phyloP scores from a whole-genome alignment of 2,113 vertebrate genomes.

The Cyprinodon variegatus region DNA sequence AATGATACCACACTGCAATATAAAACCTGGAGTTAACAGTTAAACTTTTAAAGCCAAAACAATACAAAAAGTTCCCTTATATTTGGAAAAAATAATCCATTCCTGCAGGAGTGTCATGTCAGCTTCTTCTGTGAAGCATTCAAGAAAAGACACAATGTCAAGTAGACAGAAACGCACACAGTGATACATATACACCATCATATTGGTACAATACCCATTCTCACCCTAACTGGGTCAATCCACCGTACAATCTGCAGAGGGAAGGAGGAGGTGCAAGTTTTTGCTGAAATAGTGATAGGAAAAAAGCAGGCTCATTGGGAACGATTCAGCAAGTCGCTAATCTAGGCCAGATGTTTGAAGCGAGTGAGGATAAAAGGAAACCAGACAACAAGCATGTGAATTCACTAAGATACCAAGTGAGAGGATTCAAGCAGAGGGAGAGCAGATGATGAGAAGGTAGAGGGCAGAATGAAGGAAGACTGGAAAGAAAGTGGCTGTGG shows the following conservation, averaged over 20 bases:
- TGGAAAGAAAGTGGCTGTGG: slow-evolving; percentile 51
- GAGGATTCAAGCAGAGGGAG: slow-evolving; percentile 27
- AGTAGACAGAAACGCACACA: slow-evolving; percentile 28
- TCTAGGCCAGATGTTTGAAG: slow-evolving; percentile 44
- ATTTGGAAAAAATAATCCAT: neutral
- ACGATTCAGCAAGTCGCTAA: slow-evolving; percentile 41
- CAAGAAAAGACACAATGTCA: neutral
- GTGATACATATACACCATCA: slow-evolving; percentile 28
- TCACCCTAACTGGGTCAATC: slow-evolving; percentile 73
- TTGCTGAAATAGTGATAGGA: slow-evolving; percentile 51
- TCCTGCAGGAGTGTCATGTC: neutral
- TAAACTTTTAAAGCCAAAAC: neutral
- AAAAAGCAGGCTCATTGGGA: slow-evolving; percentile 52
- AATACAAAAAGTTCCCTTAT: neutral
- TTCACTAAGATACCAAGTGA: slow-evolving; percentile 26
- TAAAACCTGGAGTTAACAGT: neutral
- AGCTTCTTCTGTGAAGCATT: slow-evolving; percentile 1
- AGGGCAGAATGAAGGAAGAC: slow-evolving; percentile 47
- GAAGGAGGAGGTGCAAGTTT: slow-evolving; percentile 39
- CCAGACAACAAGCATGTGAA: slow-evolving; percentile 11
- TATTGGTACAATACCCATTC: slow-evolving; percentile 57
- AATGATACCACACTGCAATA: neutral
- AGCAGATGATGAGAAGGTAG: slow-evolving; percentile 60
- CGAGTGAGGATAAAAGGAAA: slow-evolving; percentile 19
- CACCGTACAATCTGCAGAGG: slow-evolving; percentile 53